phyloP scores from a whole-genome alignment of 2,888 invertebrate genomes.

The Spodoptera picta region DNA sequence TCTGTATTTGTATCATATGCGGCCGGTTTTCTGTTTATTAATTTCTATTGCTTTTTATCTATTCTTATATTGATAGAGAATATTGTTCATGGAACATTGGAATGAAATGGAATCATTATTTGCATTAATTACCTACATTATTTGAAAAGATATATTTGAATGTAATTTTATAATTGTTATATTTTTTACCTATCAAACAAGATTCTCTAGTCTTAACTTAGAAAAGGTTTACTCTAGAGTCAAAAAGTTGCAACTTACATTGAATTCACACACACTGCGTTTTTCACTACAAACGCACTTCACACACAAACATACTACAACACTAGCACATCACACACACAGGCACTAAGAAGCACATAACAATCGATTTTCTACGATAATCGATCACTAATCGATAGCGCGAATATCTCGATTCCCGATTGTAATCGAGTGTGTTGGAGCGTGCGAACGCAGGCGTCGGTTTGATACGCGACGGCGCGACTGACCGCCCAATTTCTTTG shows the following conservation, averaged over 20 bases:
- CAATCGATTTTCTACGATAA: conserved; percentile 37
- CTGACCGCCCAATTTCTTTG: conserved; percentile 79
- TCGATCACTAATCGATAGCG: conserved; percentile 42
- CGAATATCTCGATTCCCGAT: conserved; percentile 38
- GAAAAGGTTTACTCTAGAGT: not conserved
- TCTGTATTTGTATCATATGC: too few species aligned
- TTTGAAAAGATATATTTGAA: too few species aligned
- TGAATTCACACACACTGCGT: conserved; percentile 30
- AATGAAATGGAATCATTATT: too few species aligned
- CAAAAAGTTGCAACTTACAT: conserved; percentile 47
- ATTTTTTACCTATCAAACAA: too few species aligned
- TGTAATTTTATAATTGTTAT: too few species aligned
- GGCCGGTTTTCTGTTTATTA: not conserved
- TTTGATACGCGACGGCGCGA: conserved; percentile 75
- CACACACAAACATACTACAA: conserved; percentile 41
- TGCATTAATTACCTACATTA: not conserved
- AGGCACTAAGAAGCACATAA: conserved; percentile 42
- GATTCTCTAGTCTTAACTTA: not conserved
- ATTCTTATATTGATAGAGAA: not conserved
- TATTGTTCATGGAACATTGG: not conserved
- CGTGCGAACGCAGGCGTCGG: conserved; percentile 71
- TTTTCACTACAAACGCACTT: conserved; percentile 23
- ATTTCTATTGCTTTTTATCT: not conserved
- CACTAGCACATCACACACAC: conserved; percentile 29
- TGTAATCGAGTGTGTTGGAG: conserved; percentile 41